Conservation (phyloP, 1,140 invertebrate species). For the Listronotus bonariensis region DNA sequence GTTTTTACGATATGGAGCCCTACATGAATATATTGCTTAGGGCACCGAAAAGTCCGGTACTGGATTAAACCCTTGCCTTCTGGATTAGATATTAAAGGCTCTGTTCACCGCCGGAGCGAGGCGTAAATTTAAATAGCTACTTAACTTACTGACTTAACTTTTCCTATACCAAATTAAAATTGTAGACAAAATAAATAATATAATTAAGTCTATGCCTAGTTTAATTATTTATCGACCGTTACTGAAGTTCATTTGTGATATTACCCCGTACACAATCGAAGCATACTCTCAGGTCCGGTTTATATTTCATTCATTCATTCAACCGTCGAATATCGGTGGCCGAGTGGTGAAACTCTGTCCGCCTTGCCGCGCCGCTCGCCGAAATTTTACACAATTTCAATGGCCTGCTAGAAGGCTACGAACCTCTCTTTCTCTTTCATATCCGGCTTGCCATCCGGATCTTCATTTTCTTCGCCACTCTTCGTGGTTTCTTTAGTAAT, state of each 20-base stretch:
- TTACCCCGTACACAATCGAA: slow-evolving; percentile 11
- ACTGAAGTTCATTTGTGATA: neutral
- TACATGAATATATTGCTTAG: no score
- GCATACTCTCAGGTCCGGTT: slow-evolving; percentile 33
- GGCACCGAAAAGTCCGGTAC: no score
- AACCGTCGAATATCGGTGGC: slow-evolving; percentile 22
- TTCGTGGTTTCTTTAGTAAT: slow-evolving; percentile 22
- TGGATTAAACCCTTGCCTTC: no score
- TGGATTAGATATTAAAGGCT: no score
- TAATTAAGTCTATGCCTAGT: no score
- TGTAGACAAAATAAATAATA: no score
- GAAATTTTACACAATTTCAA: slow-evolving; percentile 36
- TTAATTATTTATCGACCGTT: neutral
- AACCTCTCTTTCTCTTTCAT: slow-evolving; percentile 36
- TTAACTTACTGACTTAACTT: no score
- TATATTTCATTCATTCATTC: slow-evolving; percentile 36
- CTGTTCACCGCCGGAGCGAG: no score
- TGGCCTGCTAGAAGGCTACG: slow-evolving; percentile 31
- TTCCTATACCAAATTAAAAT: no score
- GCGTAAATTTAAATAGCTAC: no score
- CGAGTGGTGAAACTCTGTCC: slow-evolving; percentile 29
- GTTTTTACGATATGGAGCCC: no score
- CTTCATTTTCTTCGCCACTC: slow-evolving; percentile 31
- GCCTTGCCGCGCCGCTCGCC: slow-evolving; percentile 21
- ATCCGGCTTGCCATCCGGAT: slow-evolving; percentile 38